These are phyloP conservation scores for Herpetotheres cachinnans DNA, from an alignment of 2,113 vertebrate species.

Conservation along the genomic window DNA sequence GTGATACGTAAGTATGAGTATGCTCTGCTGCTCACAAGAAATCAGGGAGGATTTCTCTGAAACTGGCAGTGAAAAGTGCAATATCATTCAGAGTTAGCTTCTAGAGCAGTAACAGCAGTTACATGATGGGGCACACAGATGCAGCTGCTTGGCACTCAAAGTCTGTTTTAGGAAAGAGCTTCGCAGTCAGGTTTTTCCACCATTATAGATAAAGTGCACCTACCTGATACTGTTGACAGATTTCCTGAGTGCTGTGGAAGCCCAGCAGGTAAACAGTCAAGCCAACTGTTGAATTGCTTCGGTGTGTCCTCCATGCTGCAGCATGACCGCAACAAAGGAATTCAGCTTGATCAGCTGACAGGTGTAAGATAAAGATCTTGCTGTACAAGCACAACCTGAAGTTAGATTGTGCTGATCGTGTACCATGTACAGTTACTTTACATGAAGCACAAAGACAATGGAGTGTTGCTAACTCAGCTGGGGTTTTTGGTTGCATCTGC, in stretches of 20 bases:
- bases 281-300: too few species aligned
- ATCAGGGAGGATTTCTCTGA: not conserved
- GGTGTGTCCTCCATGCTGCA: not conserved
- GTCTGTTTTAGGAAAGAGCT: not conserved
- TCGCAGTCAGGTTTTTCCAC: not conserved
- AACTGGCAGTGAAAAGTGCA: not conserved
- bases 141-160: not conserved
- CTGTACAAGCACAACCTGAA: not conserved
- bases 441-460: accelerated
- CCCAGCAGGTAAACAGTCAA: not conserved
- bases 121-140: too few species aligned
- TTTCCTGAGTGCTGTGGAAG: not conserved
- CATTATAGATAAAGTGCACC: not conserved
- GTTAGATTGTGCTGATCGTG: accelerated
- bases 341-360: not conserved
- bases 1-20: accelerated
- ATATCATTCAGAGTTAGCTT: not conserved
- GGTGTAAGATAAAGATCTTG: not conserved
- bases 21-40: not conserved
- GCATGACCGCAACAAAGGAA: not conserved
- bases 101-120: not conserved
- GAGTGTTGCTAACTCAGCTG: not conserved
- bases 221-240: not conserved
- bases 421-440: too few species aligned
- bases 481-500: not conserved